Evolutionary conservation across 2,797 vertebrate genomes (phyloP).

Genomic region (Austrolebias charrua): DNA sequence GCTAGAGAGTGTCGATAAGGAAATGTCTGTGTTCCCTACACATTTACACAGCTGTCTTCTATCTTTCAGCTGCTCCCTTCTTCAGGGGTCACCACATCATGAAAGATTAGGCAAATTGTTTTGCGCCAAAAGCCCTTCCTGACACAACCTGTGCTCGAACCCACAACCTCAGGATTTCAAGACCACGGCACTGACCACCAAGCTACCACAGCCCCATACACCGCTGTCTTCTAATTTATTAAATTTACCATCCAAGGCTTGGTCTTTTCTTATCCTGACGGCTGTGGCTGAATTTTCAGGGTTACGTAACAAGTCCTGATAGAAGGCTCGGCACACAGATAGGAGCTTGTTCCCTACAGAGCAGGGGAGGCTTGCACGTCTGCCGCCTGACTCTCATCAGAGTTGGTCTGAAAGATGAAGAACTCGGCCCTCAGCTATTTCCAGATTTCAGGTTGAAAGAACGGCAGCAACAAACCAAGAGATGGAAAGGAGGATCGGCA

Average conservation of each 20-base stretch:
- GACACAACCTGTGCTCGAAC: too few relatives aligned
- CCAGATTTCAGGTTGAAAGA: conserved; percentile 21
- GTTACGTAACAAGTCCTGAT: conserved; percentile 44
- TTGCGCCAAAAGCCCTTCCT: too few relatives aligned
- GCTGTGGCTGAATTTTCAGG: conserved; percentile 29
- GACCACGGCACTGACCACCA: too few relatives aligned
- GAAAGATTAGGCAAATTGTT: too few relatives aligned
- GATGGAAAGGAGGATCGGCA: conserved; percentile 20
- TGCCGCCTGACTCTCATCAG: conserved; percentile 6
- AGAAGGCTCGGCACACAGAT: conserved; percentile 34
- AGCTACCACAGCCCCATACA: too few relatives aligned
- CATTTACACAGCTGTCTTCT: too few relatives aligned
- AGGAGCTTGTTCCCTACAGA: conserved; percentile 25
- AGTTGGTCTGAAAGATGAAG: conserved; percentile 16
- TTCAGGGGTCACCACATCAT: too few relatives aligned
- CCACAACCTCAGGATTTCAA: too few relatives aligned
- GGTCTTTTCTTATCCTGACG: conserved; percentile 5
- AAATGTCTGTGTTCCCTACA: too few relatives aligned
- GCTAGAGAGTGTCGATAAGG: too few relatives aligned
- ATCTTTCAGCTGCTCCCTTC: too few relatives aligned
- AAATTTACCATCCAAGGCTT: conserved; percentile 8
- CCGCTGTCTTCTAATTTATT: conserved; percentile 10
- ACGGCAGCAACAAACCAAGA: conserved; percentile 1
- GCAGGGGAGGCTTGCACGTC: conserved; percentile 35
- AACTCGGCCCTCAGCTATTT: conserved; percentile 21